Percentiles rank a stretch among this genome's conserved stretches.
These are phyloP conservation scores for Furcifer pardalis DNA, from an alignment of 2,797 vertebrate genomes.

Conservation along the genomic window DNA sequence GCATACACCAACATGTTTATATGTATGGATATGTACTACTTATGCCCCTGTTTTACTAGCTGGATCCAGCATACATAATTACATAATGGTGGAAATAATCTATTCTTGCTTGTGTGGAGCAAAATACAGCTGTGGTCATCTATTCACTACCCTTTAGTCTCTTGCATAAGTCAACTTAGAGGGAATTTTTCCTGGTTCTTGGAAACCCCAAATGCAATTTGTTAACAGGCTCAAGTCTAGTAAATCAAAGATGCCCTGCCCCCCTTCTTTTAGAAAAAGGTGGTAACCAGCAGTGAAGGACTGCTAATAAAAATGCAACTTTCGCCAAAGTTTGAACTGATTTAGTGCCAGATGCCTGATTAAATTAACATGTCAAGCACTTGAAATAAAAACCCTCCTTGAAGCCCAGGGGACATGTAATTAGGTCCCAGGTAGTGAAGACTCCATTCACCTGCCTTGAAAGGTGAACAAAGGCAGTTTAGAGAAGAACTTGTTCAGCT, in stretches of 20 bases:
- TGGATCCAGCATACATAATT: no score
- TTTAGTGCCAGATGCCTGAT: neutral
- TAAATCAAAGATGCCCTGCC: neutral
- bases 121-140: no score
- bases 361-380: neutral
- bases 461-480: neutral
- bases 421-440: neutral
- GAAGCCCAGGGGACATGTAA: neutral
- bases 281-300: neutral
- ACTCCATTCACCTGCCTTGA: neutral
- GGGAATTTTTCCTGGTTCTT: neutral
- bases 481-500: neutral
- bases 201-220: neutral
- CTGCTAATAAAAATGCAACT: neutral
- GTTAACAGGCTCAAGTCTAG: neutral
- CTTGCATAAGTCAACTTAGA: neutral
- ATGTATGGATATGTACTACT: no score
- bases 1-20: no score
- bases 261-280: neutral
- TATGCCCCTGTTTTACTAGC: no score
- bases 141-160: neutral
- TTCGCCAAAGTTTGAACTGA: neutral
- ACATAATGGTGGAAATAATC: no score
- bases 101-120: neutral
- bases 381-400: neutral